Evolutionary conservation across 2,888 invertebrate species (phyloP).

Genomic region (Andrena bucephala): DNA sequence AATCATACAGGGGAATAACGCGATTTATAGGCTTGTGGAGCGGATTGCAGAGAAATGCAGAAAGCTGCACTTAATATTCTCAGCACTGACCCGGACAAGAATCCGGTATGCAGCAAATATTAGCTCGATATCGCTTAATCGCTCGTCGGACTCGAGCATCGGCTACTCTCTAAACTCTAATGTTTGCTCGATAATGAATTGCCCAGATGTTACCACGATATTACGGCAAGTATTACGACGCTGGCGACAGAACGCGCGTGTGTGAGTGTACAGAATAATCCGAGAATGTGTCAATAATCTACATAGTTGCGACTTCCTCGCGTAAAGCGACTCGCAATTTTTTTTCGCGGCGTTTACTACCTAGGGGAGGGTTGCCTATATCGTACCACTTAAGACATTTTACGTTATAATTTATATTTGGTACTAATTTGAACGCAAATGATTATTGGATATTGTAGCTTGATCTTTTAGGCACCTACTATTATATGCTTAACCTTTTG

Average conservation of each 20-base stretch:
- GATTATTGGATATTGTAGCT: too few species aligned
- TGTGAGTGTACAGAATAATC: not conserved
- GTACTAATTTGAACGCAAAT: too few species aligned
- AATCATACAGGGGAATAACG: slow-evolving; percentile 21
- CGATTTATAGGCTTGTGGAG: not conserved
- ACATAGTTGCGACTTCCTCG: too few species aligned
- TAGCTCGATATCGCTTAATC: slow-evolving; percentile 42
- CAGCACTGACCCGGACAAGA: slow-evolving; percentile 13
- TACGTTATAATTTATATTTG: too few species aligned
- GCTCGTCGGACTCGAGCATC: slow-evolving; percentile 5
- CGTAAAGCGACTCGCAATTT: too few species aligned
- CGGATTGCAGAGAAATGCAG: slow-evolving; percentile 10
- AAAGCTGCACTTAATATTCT: slow-evolving; percentile 24
- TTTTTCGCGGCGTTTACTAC: too few species aligned
- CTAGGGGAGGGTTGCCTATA: too few species aligned
- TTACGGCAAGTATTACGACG: slow-evolving; percentile 6
- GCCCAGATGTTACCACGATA: not conserved
- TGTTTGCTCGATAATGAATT: slow-evolving; percentile 38
- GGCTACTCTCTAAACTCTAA: slow-evolving; percentile 5
- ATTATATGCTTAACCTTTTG: too few species aligned
- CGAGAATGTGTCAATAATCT: not conserved
- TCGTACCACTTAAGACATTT: too few species aligned
- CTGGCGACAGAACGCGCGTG: not conserved
- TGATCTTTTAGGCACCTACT: too few species aligned
- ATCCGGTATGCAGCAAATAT: slow-evolving; percentile 32